Evolutionary conservation across 2,113 vertebrate genomes (phyloP), one percentile per base, ranked within the genome.

Genomic region (Melanerpes aurifrons): DNA sequence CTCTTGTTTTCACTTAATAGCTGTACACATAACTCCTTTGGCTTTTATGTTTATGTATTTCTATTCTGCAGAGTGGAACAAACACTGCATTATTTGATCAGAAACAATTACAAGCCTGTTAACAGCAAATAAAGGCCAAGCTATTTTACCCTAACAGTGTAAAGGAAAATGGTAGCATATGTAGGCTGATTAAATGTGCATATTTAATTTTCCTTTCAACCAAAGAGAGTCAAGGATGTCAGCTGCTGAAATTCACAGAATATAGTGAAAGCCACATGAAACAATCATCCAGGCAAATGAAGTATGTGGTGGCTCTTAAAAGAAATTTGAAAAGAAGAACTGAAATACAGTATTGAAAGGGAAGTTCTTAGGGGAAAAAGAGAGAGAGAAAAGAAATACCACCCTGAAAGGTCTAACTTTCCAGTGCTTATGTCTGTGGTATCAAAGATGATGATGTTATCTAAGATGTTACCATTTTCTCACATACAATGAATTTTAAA

Each of bases 141-240:
- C 69, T 92, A 93, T 87, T 97, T 66, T 76, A 79, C 72, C 32
- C 69, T n/a, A 92, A 61, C 66, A 63, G 62, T 9, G 6, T 78
- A 87, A 95, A 90, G 68, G 61, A 50, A 87, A 68, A 47, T 63
- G 22, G 24, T 57, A 72, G 62, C 76, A 45, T 78, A 84, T 75
- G 85, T 69, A 79, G 89, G 79, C 74, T 70, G 81, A 88, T 92
- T 83, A 83, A 86, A 86, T 78, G 82, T 32, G n/a, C 80, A 29
- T 92, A 57, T 91, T 95, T 93, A 82, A 82, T 95, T 93, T 91
- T 91, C 73, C 76, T 86, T 93, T 90, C 85, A 91, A 69, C 53
- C 35, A 67, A 71, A 92, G 87, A 64, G 91, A 89, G 67, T 75
- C n/a, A 82, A 64, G 71, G 47, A 62, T 92, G 82, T 77, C 94